Base-by-base conservation (phyloP, 1,140 invertebrate species). In the Calycopis cecrops region DNA sequence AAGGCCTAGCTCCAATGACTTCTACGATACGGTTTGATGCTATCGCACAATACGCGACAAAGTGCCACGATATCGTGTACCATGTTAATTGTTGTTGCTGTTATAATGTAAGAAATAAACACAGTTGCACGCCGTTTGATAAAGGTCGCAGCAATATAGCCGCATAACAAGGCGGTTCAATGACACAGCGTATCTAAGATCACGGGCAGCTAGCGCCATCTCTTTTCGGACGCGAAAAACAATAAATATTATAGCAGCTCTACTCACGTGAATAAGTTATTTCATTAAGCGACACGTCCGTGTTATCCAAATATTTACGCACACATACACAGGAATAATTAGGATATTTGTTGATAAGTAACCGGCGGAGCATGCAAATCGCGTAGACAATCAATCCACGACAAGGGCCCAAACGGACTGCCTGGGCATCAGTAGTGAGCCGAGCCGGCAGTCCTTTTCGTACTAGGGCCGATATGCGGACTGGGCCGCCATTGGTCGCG, bases 401-500 rank as follows among this genome's bases (percentile, higher is more conserved):
- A 53, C 75, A 79, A 84, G 78, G 80, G 80, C 78, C 74, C 71
- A 64, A 65, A 72, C 73, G 72, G 73, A 82, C 77, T 84, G 80
- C 59, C 65, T 65, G 64, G 65, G 61, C 62, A 57, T 63, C 65
- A 21, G 57, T 54, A 67, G 71, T 69, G 40, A 9, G 40, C 1
- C 12, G 2, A 16, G 16, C 16, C 40, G 40, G 12, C 40, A 44
- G 60, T 84, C 76, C 80, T 75, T 81, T 83, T 84, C 72, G 65
- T 75, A 69, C 68, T 73, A 81, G 78, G 76, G 78, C 71, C 62
- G 67, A 62, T 56, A 62, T 44, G 59, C 58, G 28, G 52, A 37
- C 64, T 50, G 55, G 54, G 37, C 59, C 55, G 57, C 67, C 69
- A 84, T 84, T 84, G 80, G 80, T 52, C 65, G 66, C 37, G 44